Percentiles rank a stretch among this genome's conserved stretches.
Evolutionary conservation across 2,113 vertebrate genomes (phyloP).

Genomic region (Oryzias melastigma): DNA sequence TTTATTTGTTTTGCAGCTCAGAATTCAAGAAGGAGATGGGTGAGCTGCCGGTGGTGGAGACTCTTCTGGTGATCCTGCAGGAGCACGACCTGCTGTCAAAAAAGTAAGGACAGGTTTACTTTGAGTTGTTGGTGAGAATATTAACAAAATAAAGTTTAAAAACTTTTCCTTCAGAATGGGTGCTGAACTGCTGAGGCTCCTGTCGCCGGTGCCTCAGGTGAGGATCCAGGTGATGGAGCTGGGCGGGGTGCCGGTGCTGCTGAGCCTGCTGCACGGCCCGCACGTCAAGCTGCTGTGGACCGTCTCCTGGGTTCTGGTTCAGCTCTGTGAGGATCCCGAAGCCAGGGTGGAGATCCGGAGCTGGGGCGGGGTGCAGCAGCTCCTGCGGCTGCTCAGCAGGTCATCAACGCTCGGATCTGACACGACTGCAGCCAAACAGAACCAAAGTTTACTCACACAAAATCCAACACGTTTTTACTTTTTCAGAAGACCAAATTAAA

Average conservation of each 20-base stretch:
- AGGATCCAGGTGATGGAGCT: slow-evolving; percentile 84
- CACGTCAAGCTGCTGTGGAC: slow-evolving; percentile 88
- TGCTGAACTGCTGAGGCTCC: slow-evolving; percentile 84
- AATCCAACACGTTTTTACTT: no score
- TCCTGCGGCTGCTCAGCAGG: slow-evolving; percentile 85
- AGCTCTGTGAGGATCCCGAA: slow-evolving; percentile 87
- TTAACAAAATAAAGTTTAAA: no score
- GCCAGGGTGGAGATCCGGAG: slow-evolving; percentile 81
- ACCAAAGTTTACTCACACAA: no score
- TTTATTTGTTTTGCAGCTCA: slow-evolving; percentile 66
- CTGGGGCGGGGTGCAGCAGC: slow-evolving; percentile 90
- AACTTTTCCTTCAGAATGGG: slow-evolving; percentile 71
- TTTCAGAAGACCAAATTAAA: no score
- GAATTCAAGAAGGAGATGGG: slow-evolving; percentile 85
- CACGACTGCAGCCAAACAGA: no score
- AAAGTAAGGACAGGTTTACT: slow-evolving; percentile 68
- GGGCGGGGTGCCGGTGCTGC: slow-evolving; percentile 83
- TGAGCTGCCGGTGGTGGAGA: slow-evolving; percentile 82
- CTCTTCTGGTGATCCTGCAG: slow-evolving; percentile 84
- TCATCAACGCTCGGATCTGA: slow-evolving; percentile 30
- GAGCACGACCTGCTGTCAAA: slow-evolving; percentile 88
- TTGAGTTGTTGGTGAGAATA: not conserved
- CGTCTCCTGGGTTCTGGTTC: slow-evolving; percentile 86
- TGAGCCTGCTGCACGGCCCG: slow-evolving; percentile 84
- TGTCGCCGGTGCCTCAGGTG: slow-evolving; percentile 79